Evolutionary conservation across 2,113 vertebrate genomes (phyloP).

Genomic region (Crypturellus undulatus): DNA sequence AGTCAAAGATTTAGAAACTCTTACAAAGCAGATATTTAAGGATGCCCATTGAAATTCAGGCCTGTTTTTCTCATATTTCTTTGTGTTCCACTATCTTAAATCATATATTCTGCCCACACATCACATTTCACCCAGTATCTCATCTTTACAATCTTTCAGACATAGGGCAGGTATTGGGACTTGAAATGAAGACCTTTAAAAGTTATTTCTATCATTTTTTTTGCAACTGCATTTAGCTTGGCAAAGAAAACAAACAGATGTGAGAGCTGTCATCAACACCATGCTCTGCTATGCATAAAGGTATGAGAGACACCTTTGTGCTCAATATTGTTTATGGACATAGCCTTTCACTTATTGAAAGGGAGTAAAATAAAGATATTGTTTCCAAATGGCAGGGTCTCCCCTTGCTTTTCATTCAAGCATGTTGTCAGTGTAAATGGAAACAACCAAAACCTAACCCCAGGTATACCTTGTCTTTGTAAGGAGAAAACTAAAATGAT

Average conservation of each 20-base stretch:
- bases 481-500: fast-evolving
- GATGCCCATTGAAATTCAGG: constrained; percentile 20
- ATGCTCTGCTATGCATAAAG: constrained; percentile 43
- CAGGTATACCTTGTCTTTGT: background rate
- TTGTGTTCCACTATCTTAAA: constrained; percentile 35
- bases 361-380: constrained; percentile 26
- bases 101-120: constrained; percentile 31
- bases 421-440: background rate
- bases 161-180: background rate
- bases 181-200: constrained; percentile 63
- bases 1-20: constrained; percentile 36
- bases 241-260: constrained; percentile 50
- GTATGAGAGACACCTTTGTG: constrained; percentile 47
- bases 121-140: constrained; percentile 42
- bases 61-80: constrained; percentile 33
- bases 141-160: constrained; percentile 55
- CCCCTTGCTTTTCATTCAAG: constrained; percentile 1
- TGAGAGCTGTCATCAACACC: constrained; percentile 5
- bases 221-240: constrained; percentile 44
- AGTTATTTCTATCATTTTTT: constrained; percentile 66
- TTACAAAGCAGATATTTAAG: constrained; percentile 10
- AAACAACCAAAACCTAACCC: background rate
- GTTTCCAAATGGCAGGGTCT: background rate
- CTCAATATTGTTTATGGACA: constrained; percentile 31
- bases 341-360: constrained; percentile 55